Conservation (phyloP, 2,797 vertebrate genomes). For the Sebastiscus albofasciatus region DNA sequence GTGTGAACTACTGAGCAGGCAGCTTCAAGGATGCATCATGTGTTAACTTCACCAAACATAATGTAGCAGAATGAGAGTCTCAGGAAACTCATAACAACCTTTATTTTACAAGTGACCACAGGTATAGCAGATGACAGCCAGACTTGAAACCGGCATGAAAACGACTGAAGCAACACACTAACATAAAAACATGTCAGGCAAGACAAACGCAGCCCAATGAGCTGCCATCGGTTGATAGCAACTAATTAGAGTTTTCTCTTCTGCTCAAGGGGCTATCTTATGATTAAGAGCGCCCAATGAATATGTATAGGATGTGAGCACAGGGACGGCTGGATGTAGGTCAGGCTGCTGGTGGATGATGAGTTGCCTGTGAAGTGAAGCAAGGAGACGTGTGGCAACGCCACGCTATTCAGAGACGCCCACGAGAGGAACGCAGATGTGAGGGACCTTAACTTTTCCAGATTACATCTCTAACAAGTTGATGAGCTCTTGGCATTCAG, state of each 20-base stretch:
- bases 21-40: slow-evolving; percentile 4
- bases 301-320: slow-evolving; percentile 73
- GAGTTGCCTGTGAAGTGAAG: slow-evolving; percentile 56
- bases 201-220: slow-evolving; percentile 51
- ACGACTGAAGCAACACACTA: neutral
- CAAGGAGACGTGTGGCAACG: slow-evolving; percentile 36
- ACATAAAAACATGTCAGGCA: slow-evolving; percentile 36
- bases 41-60: slow-evolving; percentile 9
- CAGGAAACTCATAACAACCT: neutral
- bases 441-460: slow-evolving; percentile 55
- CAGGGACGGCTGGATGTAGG: slow-evolving; percentile 69
- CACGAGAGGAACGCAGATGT: slow-evolving; percentile 51
- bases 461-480: slow-evolving; percentile 57
- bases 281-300: slow-evolving; percentile 70
- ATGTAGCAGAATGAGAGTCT: neutral
- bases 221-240: slow-evolving; percentile 58
- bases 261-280: slow-evolving; percentile 53
- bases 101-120: slow-evolving; percentile 31
- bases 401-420: slow-evolving; percentile 40
- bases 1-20: neutral
- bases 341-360: slow-evolving; percentile 67
- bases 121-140: slow-evolving; percentile 11
- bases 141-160: neutral
- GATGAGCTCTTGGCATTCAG: slow-evolving; percentile 51
- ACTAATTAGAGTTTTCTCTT: slow-evolving; percentile 76